Conservation (phyloP, 2,113 vertebrate species). For the Gavia stellata region DNA sequence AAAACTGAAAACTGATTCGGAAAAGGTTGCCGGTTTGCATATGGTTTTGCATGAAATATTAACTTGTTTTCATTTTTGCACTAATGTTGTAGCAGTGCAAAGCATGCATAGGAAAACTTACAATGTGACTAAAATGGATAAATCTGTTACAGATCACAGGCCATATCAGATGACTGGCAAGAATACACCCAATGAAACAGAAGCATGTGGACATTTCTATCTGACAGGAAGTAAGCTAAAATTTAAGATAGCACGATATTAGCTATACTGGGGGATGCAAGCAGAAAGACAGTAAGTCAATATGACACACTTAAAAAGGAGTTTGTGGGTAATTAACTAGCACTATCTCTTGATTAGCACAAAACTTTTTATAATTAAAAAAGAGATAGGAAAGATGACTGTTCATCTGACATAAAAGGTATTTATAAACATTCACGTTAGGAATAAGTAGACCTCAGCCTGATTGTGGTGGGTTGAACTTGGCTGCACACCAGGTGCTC, state of each 20-base stretch:
- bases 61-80: background rate
- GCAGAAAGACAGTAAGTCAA: background rate
- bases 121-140: background rate
- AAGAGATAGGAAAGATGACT: background rate
- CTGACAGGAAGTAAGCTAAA: background rate
- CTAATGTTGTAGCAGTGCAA: background rate
- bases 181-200: background rate
- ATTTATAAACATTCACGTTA: background rate
- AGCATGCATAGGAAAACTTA: background rate
- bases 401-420: background rate
- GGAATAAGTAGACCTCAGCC: background rate
- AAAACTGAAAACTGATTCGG: background rate
- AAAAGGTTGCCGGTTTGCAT: background rate
- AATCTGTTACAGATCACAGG: background rate
- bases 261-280: background rate
- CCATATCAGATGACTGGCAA: background rate
- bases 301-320: background rate
- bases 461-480: too few relatives aligned
- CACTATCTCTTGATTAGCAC: background rate
- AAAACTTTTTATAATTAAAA: background rate
- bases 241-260: background rate
- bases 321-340: background rate
- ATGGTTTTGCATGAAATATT: background rate
- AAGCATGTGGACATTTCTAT: background rate
- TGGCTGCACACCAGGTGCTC: too few relatives aligned